Evolutionary conservation across 2,113 vertebrate species (phyloP).

Genomic region (Lontra canadensis): DNA sequence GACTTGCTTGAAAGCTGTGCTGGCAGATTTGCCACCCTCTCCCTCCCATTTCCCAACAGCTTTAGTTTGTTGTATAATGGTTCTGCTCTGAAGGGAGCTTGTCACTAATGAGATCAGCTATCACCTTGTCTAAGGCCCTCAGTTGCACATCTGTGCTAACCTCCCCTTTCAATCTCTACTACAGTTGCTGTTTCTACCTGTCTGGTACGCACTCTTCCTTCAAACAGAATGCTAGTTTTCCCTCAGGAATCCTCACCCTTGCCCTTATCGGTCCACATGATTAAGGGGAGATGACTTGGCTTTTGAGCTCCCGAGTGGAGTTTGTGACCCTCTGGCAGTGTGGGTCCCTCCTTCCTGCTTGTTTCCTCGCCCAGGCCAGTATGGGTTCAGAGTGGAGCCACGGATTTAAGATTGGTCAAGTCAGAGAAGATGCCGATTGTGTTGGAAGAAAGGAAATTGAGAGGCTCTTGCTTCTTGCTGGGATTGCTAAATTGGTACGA

Average conservation of each 20-base stretch:
- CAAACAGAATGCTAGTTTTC: background rate
- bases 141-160: background rate
- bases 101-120: background rate
- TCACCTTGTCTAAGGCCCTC: background rate
- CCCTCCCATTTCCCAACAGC: background rate
- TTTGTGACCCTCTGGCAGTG: background rate
- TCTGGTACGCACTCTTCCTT: background rate
- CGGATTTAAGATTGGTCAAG: background rate
- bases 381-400: background rate
- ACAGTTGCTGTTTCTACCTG: background rate
- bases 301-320: background rate
- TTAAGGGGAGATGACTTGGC: background rate
- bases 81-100: background rate
- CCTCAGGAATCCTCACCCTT: background rate
- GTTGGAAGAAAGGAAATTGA: background rate
- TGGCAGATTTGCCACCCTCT: background rate
- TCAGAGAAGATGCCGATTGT: background rate
- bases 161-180: background rate
- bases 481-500: background rate
- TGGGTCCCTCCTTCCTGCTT: background rate
- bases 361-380: background rate
- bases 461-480: background rate
- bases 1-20: background rate
- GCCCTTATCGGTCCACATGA: too few relatives aligned
- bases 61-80: background rate